These are phyloP conservation scores for Merops nubicus DNA, from an alignment of 2,113 vertebrate genomes.

Conservation along the genomic window DNA sequence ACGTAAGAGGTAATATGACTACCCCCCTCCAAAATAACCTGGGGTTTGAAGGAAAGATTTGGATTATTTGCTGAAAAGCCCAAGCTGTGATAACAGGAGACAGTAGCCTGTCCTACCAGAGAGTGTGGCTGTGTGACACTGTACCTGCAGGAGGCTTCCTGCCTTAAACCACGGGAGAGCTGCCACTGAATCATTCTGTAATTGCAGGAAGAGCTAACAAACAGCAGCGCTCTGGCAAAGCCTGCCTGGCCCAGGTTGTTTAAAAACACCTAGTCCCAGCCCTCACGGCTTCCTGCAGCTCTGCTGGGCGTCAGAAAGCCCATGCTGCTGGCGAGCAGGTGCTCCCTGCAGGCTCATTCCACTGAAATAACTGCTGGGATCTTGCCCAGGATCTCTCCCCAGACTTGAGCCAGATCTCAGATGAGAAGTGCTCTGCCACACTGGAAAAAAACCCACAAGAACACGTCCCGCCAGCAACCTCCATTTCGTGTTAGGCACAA, in stretches of 20 bases:
- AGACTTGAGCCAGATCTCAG: not conserved
- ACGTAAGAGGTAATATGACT: not conserved
- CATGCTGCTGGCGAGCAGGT: not conserved
- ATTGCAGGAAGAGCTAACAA: conserved; percentile 19
- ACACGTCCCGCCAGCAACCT: not conserved
- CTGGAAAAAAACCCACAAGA: not conserved
- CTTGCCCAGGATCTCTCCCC: not conserved
- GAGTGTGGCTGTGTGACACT: not conserved
- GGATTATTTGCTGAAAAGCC: not conserved
- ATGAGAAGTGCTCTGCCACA: not conserved
- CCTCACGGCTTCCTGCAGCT: not conserved
- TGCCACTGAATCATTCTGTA: not conserved
- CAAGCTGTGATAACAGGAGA: not conserved
- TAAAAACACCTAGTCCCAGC: conserved; percentile 22
- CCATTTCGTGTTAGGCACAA: not conserved
- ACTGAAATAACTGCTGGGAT: not conserved
- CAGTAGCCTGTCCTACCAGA: not conserved
- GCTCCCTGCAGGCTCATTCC: not conserved
- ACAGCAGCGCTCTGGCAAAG: not conserved
- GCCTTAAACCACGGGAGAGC: not conserved
- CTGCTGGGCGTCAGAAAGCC: not conserved
- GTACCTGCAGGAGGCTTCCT: not conserved
- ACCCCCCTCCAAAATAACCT: not conserved
- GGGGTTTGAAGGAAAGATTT: not conserved
- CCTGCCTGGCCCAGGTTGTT: not conserved